phyloP scores from a whole-genome alignment of 2,797 vertebrate genomes.

The Lepus townsendii region DNA sequence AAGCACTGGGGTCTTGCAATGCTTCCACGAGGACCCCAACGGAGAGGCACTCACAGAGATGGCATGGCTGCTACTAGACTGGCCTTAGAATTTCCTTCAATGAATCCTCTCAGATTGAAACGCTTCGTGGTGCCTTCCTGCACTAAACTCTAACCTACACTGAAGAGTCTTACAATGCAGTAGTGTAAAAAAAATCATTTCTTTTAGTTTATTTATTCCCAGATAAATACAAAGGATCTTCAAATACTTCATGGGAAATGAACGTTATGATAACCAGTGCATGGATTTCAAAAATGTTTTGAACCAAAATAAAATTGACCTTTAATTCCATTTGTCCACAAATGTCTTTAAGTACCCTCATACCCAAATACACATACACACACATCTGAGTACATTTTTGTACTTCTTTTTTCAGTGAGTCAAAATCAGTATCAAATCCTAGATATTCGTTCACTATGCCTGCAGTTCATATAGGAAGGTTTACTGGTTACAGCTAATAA shows the following conservation, averaged over 20 bases:
- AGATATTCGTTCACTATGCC: not conserved
- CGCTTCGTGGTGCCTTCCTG: not conserved
- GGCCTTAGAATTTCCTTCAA: constrained; percentile 25
- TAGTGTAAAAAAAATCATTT: not conserved
- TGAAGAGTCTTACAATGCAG: not conserved
- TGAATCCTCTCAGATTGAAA: constrained; percentile 39
- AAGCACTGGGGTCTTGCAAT: not conserved
- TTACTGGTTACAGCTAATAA: not conserved
- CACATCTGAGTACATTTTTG: not conserved
- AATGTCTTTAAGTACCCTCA: not conserved
- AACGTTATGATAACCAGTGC: too few species aligned
- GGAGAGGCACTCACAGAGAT: constrained; percentile 8
- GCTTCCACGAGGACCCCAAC: not conserved
- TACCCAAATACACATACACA: not conserved
- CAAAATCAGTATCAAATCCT: constrained; percentile 25
- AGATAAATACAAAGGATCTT: not conserved
- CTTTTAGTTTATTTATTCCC: not conserved
- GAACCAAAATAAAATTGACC: too few species aligned
- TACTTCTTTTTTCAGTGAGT: constrained; percentile 23
- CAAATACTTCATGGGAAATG: too few species aligned
- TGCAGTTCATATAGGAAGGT: not conserved
- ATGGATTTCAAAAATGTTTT: too few species aligned
- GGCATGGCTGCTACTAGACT: not conserved
- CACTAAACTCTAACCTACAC: constrained; percentile 7
- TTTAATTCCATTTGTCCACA: too few species aligned